A percentile compares a stretch with the other conserved stretches of the same genome.
Evolutionary conservation across 2,888 invertebrate species (phyloP).

Genomic region (Atethmia centrago): DNA sequence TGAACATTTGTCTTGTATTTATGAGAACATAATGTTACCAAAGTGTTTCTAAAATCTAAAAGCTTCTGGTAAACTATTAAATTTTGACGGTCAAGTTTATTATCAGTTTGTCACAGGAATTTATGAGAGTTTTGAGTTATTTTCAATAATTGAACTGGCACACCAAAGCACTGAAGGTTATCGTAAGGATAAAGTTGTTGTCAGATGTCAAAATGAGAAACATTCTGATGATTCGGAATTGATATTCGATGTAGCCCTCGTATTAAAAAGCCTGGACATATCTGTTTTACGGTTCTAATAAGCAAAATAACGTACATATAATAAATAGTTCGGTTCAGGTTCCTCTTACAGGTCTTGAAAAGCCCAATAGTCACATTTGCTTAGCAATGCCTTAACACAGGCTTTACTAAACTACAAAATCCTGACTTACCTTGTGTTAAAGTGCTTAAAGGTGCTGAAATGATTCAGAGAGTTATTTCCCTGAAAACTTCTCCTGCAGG

Average conservation of each 20-base stretch:
- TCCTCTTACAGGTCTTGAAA: too few relatives aligned
- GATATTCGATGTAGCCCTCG: conserved; percentile 6
- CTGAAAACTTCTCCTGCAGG: neutral
- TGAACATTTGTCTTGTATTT: conserved; percentile 44
- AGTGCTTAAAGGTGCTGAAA: too few relatives aligned
- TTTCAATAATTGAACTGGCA: neutral
- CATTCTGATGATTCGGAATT: neutral
- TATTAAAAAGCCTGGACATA: neutral
- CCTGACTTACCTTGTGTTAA: too few relatives aligned
- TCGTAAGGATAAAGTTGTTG: neutral
- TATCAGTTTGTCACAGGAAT: conserved; percentile 17
- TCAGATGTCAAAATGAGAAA: neutral
- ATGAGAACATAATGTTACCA: conserved; percentile 31
- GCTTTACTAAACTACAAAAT: neutral
- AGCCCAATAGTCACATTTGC: too few relatives aligned
- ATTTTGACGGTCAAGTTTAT: conserved; percentile 30
- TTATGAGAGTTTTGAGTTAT: conserved; percentile 8
- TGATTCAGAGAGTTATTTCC: neutral
- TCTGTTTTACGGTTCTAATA: neutral
- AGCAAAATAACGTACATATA: too few relatives aligned
- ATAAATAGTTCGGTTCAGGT: too few relatives aligned
- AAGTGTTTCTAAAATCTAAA: conserved; percentile 45
- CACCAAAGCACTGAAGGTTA: neutral
- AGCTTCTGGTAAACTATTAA: conserved; percentile 28
- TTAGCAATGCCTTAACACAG: too few relatives aligned